Conservation (phyloP, 1,140 invertebrate genomes). For the Magallana gigas region DNA sequence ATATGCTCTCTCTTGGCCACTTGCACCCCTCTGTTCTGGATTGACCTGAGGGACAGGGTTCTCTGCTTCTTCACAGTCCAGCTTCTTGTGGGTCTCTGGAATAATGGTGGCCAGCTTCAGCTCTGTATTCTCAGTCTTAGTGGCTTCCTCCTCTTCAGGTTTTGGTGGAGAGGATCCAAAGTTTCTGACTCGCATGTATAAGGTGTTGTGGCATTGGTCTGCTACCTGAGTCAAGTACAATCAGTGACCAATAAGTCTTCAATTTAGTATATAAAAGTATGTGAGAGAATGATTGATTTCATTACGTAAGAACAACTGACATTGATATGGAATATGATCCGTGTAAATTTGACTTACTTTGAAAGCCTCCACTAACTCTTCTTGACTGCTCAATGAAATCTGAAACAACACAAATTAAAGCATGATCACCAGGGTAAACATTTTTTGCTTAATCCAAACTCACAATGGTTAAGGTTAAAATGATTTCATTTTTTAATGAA, state of each 20-base stretch:
- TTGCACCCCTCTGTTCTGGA: no score
- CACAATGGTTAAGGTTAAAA: no score
- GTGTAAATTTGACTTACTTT: conserved; percentile 55
- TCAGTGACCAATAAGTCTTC: not conserved
- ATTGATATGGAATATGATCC: not conserved
- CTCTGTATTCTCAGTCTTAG: conserved; percentile 1
- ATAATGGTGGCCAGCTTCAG: conserved; percentile 7
- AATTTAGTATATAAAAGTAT: not conserved
- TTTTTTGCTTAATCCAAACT: no score
- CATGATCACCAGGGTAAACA: no score
- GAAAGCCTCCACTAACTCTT: conserved; percentile 68
- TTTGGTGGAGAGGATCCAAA: conserved; percentile 24
- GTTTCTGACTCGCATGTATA: conserved; percentile 59
- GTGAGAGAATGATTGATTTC: no score
- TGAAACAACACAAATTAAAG: conserved; percentile 44
- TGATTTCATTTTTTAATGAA: no score
- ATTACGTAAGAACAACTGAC: no score
- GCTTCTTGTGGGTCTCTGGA: not conserved
- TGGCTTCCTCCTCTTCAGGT: not conserved
- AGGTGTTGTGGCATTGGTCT: conserved; percentile 50
- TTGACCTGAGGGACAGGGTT: not conserved
- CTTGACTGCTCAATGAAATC: conserved; percentile 67
- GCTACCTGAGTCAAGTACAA: conserved; percentile 47
- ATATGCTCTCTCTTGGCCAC: not conserved
- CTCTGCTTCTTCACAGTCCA: not conserved